These are phyloP conservation scores for Rattus rattus DNA, from an alignment of 2,113 vertebrate species.

Conservation along the genomic window DNA sequence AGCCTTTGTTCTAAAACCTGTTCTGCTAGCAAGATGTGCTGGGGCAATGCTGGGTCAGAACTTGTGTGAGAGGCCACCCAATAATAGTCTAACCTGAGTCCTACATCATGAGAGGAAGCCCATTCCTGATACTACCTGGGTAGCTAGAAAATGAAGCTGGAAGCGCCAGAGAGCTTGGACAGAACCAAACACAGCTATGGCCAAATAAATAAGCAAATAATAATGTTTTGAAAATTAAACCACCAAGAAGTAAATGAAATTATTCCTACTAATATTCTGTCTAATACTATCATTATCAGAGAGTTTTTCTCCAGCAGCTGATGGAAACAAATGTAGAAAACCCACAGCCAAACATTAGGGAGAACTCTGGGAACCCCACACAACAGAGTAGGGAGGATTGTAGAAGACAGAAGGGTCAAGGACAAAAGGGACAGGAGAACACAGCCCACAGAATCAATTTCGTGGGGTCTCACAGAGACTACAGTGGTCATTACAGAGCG, in stretches of 20 bases:
- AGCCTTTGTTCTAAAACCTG: background rate
- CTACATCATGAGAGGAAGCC: background rate
- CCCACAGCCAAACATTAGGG: background rate
- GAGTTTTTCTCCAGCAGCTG: background rate
- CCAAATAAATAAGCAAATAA: background rate
- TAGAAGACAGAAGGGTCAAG: background rate
- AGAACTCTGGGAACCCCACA: background rate
- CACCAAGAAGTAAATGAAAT: background rate
- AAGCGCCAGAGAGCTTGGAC: background rate
- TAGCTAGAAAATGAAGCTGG: background rate
- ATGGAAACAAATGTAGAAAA: background rate
- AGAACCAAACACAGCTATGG: background rate
- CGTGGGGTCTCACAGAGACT: background rate
- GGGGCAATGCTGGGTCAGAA: background rate
- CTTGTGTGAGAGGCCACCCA: background rate
- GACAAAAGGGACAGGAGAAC: background rate
- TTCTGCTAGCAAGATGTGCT: background rate
- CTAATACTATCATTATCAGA: background rate
- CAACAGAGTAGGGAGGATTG: background rate
- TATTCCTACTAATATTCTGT: background rate
- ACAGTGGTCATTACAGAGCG: background rate
- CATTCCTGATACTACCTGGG: background rate
- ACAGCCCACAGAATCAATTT: background rate
- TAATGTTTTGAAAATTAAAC: background rate
- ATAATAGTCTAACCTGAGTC: background rate